phyloP scores from a whole-genome alignment of 2,888 invertebrate genomes.

The Tenthredo amoena region DNA sequence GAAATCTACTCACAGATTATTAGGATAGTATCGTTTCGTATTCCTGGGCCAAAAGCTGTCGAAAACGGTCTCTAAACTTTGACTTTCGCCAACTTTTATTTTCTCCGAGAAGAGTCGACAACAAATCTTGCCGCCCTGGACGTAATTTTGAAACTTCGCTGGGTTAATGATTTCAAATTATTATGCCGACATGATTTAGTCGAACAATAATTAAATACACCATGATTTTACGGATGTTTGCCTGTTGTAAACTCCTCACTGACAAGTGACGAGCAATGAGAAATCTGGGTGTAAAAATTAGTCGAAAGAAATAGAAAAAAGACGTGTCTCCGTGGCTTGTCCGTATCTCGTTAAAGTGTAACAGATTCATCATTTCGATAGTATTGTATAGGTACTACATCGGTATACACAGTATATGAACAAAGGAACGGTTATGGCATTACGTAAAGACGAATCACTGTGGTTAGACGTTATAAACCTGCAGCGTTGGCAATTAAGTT shows the following conservation, averaged over 20 bases:
- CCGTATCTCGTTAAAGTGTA: neutral
- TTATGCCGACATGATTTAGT: neutral
- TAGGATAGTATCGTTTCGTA: neutral
- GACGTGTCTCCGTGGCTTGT: conserved; percentile 2
- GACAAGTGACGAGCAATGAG: neutral
- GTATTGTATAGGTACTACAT: neutral
- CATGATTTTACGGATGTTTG: neutral
- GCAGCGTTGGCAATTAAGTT: conserved; percentile 41
- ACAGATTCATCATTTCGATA: neutral
- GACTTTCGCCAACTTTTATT: neutral
- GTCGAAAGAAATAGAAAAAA: neutral
- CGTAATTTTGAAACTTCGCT: neutral
- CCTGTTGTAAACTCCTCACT: neutral
- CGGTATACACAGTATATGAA: neutral
- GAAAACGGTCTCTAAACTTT: too few species aligned
- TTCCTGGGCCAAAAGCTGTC: neutral
- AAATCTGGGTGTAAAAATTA: neutral
- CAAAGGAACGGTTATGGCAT: conserved; percentile 10
- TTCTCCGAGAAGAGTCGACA: neutral
- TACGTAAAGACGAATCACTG: conserved; percentile 31
- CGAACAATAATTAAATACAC: too few species aligned
- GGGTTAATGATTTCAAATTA: too few species aligned
- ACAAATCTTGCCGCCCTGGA: neutral
- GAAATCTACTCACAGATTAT: neutral
- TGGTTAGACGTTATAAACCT: conserved; percentile 2